Conservation (phyloP, 37 sponge, comb jelly and placozoan species). For the Halichondria panicea region DNA sequence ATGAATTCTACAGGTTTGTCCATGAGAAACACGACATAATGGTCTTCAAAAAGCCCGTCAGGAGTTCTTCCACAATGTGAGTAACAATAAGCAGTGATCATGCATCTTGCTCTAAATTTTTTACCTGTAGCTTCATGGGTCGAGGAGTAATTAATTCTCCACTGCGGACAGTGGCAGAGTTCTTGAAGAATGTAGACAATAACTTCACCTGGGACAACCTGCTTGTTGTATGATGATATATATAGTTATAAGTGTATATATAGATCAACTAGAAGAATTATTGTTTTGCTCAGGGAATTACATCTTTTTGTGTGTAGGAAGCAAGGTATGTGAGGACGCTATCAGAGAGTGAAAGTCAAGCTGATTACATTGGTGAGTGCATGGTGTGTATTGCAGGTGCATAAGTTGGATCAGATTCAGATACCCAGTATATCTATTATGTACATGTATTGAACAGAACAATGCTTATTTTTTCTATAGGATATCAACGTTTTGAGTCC, state of each 20-base stretch:
- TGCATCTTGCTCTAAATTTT: not conserved
- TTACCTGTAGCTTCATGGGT: slow-evolving; percentile 49
- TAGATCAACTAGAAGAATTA: not conserved
- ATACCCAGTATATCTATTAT: not conserved
- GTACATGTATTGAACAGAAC: not conserved
- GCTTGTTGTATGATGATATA: slow-evolving; percentile 21
- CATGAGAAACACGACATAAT: slow-evolving; percentile 49
- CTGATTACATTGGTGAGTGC: slow-evolving; percentile 23
- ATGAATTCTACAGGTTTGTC: slow-evolving; percentile 30
- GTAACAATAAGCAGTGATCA: not conserved
- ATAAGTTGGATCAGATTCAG: not conserved
- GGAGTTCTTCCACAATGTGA: not conserved
- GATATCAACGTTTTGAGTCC: slow-evolving; percentile 16
- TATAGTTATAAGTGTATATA: not conserved
- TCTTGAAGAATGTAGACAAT: slow-evolving; percentile 1
- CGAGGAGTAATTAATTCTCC: slow-evolving; percentile 52
- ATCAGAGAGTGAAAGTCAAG: not conserved
- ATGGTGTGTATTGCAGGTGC: too few relatives aligned
- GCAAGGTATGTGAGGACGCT: not conserved
- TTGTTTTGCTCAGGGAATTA: not conserved
- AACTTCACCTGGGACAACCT: slow-evolving; percentile 20
- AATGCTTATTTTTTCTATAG: not conserved
- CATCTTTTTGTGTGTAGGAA: slow-evolving; percentile 3
- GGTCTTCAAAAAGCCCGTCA: slow-evolving; percentile 38
- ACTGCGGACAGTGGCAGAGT: slow-evolving; percentile 27